Percentiles rank a stretch among this genome's conserved stretches.
These are phyloP conservation scores for Leptinotarsa defecta DNA, from an alignment of 1,140 invertebrate genomes.

Conservation along the genomic window DNA sequence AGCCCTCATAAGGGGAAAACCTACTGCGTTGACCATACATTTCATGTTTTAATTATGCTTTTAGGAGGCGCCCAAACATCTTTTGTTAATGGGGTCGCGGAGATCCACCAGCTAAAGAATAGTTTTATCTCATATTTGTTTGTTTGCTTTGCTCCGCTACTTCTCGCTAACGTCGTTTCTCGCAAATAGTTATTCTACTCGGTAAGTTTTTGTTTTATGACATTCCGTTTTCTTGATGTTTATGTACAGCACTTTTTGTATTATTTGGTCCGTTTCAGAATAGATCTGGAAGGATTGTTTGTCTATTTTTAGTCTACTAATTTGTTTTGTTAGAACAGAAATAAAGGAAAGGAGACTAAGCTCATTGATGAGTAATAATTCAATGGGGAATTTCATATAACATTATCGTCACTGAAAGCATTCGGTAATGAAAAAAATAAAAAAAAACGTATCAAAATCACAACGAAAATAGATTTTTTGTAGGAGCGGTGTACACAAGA, in stretches of 20 bases:
- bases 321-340: slow-evolving; percentile 4
- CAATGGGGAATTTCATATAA: no score
- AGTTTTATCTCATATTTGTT: slow-evolving; percentile 39
- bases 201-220: slow-evolving; percentile 41
- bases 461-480: no score
- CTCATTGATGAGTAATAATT: no score
- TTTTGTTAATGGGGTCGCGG: slow-evolving; percentile 39
- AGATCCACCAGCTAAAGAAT: slow-evolving; percentile 36
- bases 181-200: slow-evolving; percentile 39
- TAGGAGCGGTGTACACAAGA: no score
- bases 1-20: slow-evolving; percentile 24
- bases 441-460: no score
- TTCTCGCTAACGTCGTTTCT: slow-evolving; percentile 34
- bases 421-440: no score
- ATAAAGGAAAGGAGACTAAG: no score
- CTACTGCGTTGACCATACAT: slow-evolving; percentile 47
- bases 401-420: no score
- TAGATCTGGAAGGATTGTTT: slow-evolving; percentile 10
- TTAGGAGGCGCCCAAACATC: slow-evolving; percentile 42
- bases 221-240: slow-evolving; percentile 39
- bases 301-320: slow-evolving; percentile 12
- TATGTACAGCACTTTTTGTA: slow-evolving; percentile 31
- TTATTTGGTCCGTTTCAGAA: background rate
- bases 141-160: slow-evolving; percentile 35
- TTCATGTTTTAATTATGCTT: slow-evolving; percentile 52